Evolutionary conservation across 2,113 vertebrate genomes (phyloP), one percentile per base, ranked within the genome.

Genomic region (Salvelinus namaycush): DNA sequence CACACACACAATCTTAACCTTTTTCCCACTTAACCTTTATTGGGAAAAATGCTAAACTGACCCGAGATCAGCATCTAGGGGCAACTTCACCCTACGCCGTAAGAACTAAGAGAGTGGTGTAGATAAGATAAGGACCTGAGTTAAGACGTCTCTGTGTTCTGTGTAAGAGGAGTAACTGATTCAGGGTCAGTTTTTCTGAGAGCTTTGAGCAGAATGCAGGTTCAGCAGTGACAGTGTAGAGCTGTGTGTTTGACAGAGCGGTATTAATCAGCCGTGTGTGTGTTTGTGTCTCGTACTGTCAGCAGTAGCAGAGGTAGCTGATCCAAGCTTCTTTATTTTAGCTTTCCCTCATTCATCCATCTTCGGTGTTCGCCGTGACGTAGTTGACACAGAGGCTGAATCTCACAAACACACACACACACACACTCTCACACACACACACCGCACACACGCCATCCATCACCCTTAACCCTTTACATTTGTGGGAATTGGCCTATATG

Each of bases 241-340:
- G 57, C 57, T 18, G 14, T 66, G 64, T 66, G 64, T 66, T 66
- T 66, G 64, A 66, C 27, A 13, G 66, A 68, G 66, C 6, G 13
- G 66, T 68, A 68, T 68, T 14, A 27, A 68, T 68, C 66, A 14
- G n/a, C 12, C 24, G 14, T 65, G 31, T 73, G 22, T 65, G 59
- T 34, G 27, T 27, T 27, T 22, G 57, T 64, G 29, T 48, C 1
- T 27, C 16, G 29, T 34, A 73, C 34, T 81, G 78, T 88, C 81
- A 89, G 86, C 81, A 86, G 72, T 74, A 51, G 49, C 49, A 81
- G 72, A 75, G 26, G 1, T 78, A 44, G 78, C 90, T 87, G 84
- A 90, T 81, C 81, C 78, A 79, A 73, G 75, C 78, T 78, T 5
- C 74, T 76, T 81, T 81, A 83, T 87, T 88, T 86, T 71, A 76